phyloP scores from a whole-genome alignment of 2,888 invertebrate species.

The Dascillus cervinus region DNA sequence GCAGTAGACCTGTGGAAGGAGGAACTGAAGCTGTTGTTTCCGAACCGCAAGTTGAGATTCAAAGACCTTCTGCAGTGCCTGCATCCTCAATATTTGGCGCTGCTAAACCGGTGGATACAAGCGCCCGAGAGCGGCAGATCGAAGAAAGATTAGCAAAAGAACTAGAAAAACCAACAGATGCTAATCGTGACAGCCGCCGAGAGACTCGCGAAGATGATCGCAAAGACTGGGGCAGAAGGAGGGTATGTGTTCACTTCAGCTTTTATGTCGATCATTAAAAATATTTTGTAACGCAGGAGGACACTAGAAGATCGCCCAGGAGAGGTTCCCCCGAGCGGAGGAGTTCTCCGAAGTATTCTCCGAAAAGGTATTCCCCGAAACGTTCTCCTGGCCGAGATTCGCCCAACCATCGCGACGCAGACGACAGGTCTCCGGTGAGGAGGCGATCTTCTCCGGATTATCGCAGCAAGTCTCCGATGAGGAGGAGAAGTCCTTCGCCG shows the following conservation, averaged over 20 bases:
- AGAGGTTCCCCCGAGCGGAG: slow-evolving; percentile 11
- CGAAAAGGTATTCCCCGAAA: slow-evolving; percentile 8
- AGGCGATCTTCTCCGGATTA: slow-evolving; percentile 11
- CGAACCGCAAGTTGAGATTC: slow-evolving; percentile 40
- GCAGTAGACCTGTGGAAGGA: slow-evolving; percentile 64
- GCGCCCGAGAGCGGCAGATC: slow-evolving; percentile 82
- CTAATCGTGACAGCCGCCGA: slow-evolving; percentile 29
- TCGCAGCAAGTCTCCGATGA: slow-evolving; percentile 10
- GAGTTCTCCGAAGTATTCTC: slow-evolving; percentile 8
- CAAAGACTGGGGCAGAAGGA: slow-evolving; percentile 14
- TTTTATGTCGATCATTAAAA: slow-evolving; percentile 8
- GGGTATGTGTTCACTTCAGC: slow-evolving; percentile 11
- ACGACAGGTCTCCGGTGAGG: slow-evolving; percentile 4
- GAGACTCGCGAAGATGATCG: slow-evolving; percentile 12
- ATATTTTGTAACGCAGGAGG: slow-evolving; percentile 19
- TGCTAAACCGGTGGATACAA: slow-evolving; percentile 92
- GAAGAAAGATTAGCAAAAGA: slow-evolving; percentile 75
- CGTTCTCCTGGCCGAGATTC: slow-evolving; percentile 4
- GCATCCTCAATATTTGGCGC: slow-evolving; percentile 84
- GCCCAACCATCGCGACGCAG: slow-evolving; percentile 8
- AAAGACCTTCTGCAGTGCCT: slow-evolving; percentile 35
- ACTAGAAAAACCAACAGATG: slow-evolving; percentile 41
- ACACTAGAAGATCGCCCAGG: slow-evolving; percentile 7
- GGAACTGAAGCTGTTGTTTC: slow-evolving; percentile 38
- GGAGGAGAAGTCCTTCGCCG: slow-evolving; percentile 3